These are phyloP conservation scores for Acrobasis repandana DNA, from an alignment of 2,888 invertebrate species.

Conservation along the genomic window DNA sequence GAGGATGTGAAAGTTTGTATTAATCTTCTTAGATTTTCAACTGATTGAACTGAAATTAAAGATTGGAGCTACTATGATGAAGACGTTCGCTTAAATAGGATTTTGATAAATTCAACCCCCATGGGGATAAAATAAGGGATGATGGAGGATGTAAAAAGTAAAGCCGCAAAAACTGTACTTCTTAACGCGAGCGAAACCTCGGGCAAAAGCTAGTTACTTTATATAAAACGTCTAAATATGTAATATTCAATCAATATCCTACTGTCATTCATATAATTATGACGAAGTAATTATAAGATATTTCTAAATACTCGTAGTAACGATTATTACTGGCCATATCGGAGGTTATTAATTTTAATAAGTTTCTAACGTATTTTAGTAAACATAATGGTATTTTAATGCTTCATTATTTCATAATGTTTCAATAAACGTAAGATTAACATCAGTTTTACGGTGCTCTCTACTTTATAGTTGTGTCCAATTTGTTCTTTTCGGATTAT, in stretches of 20 bases:
- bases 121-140: too few species aligned
- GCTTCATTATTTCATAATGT: constrained; percentile 9
- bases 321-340: neutral
- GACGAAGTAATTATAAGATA: neutral
- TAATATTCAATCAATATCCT: neutral
- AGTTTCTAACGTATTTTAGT: neutral
- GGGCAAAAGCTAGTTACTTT: too few species aligned
- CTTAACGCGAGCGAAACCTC: too few species aligned
- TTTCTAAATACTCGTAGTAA: neutral
- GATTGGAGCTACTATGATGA: too few species aligned
- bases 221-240: neutral
- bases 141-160: too few species aligned
- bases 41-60: too few species aligned
- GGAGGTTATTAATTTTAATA: constrained; percentile 3
- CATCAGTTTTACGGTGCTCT: constrained; percentile 15
- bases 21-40: too few species aligned
- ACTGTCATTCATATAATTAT: neutral
- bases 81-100: too few species aligned
- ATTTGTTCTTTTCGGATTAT: constrained; percentile 14
- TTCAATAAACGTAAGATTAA: constrained; percentile 20
- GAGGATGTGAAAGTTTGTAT: too few species aligned
- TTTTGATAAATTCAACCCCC: too few species aligned
- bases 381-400: constrained; percentile 18
- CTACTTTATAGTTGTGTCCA: constrained; percentile 10
- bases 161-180: too few species aligned